phyloP scores from a whole-genome alignment of 2,797 vertebrate genomes.

The Mastacembelus armatus region DNA sequence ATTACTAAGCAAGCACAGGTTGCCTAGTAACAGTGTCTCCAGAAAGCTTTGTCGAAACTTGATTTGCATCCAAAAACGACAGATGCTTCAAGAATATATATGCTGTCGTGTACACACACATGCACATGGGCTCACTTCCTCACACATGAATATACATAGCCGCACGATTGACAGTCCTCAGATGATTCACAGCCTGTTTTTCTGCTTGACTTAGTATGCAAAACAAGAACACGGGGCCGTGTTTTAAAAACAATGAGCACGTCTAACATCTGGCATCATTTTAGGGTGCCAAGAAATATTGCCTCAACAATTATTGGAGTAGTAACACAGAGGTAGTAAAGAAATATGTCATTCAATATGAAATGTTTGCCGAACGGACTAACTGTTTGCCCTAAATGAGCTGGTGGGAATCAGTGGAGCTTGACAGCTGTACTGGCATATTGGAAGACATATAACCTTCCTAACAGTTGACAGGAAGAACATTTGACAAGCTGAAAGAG shows the following conservation, averaged over 20 bases:
- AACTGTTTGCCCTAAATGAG: conserved; percentile 74
- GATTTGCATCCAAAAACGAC: conserved; percentile 76
- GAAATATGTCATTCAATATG: conserved; percentile 62
- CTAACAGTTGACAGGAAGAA: conserved; percentile 73
- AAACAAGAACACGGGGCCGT: conserved; percentile 54
- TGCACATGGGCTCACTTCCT: conserved; percentile 11
- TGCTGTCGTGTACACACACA: conserved; percentile 38
- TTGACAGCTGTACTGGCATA: conserved; percentile 74
- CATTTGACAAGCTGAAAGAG: conserved; percentile 76
- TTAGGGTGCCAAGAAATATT: conserved; percentile 63
- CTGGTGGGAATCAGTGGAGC: conserved; percentile 63
- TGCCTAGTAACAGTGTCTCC: conserved; percentile 84
- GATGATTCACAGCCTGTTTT: conserved; percentile 59
- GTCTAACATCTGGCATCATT: conserved; percentile 72
- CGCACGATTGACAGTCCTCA: conserved; percentile 51
- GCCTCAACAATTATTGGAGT: conserved; percentile 69
- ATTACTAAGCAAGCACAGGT: conserved; percentile 75
- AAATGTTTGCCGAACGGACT: conserved; percentile 73
- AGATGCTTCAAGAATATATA: conserved; percentile 67
- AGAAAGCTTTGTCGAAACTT: conserved; percentile 73
- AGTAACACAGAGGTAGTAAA: conserved; percentile 51
- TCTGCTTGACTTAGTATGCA: conserved; percentile 68
- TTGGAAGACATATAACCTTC: conserved; percentile 84
- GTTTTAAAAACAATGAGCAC: conserved; percentile 72
- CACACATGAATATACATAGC: conserved; percentile 45